These are phyloP conservation scores for Drosophila persimilis DNA, from an alignment of 1,140 invertebrate genomes.

Conservation along the genomic window DNA sequence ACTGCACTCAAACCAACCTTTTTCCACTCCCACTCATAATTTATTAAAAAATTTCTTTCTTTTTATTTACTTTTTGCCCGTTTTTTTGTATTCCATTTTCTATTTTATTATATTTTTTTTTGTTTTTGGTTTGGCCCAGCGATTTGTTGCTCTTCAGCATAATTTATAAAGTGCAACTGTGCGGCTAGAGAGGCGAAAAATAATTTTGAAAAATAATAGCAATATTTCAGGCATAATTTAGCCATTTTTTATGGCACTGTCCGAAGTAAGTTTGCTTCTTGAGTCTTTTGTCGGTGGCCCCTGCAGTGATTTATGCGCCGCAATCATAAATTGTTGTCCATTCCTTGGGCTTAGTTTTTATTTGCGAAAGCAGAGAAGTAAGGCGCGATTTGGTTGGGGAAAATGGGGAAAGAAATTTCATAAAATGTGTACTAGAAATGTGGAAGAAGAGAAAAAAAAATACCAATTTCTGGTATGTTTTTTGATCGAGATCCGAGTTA, in stretches of 20 bases:
- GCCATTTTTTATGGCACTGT: conserved; percentile 32
- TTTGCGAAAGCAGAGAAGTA: no score
- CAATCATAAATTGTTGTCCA: conserved; percentile 58
- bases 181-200: conserved; percentile 14
- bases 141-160: conserved; percentile 61
- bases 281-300: conserved; percentile 66
- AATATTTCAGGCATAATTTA: conserved; percentile 28
- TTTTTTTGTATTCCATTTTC: conserved; percentile 14
- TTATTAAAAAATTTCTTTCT: conserved; percentile 34
- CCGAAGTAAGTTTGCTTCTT: conserved; percentile 51
- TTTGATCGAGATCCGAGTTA: no score
- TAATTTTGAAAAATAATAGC: conserved; percentile 33
- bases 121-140: conserved; percentile 7
- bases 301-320: conserved; percentile 58
- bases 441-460: no score
- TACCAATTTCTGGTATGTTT: no score
- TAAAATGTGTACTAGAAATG: no score
- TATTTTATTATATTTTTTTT: conserved; percentile 33
- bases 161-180: conserved; percentile 29
- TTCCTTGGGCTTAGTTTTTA: conserved; percentile 12
- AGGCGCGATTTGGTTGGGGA: no score
- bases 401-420: no score
- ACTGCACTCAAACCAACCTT: conserved; percentile 51
- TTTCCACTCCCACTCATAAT: conserved; percentile 36
- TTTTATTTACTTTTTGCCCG: conserved; percentile 7